Conservation (phyloP, 2,888 invertebrate genomes). For the Artemia sinica region DNA sequence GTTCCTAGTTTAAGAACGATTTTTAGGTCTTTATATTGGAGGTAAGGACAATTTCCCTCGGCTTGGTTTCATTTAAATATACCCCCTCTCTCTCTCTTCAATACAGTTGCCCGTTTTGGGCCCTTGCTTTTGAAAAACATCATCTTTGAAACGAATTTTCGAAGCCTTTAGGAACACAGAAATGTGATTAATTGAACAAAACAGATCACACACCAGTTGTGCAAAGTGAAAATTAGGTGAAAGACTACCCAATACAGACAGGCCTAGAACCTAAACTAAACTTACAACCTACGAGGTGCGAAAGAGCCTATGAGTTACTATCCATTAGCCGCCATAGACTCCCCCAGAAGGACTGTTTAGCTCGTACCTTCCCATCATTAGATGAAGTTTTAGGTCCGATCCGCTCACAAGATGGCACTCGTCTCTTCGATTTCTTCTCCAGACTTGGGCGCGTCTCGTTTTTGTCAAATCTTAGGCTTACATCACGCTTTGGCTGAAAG, state of each 20-base stretch:
- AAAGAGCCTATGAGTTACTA: background rate
- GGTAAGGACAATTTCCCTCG: too few relatives aligned
- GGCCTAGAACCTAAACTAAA: slow-evolving; percentile 14
- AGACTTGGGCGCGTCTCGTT: too few relatives aligned
- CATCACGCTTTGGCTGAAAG: background rate
- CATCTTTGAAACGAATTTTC: too few relatives aligned
- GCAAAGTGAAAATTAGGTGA: slow-evolving; percentile 1
- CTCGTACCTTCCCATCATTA: slow-evolving; percentile 12
- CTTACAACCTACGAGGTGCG: slow-evolving; percentile 13
- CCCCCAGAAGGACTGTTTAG: slow-evolving; percentile 9
- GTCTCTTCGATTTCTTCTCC: background rate
- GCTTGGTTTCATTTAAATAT: too few relatives aligned
- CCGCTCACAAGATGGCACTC: background rate
- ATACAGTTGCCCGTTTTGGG: too few relatives aligned
- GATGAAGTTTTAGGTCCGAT: background rate
- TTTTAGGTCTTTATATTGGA: too few relatives aligned
- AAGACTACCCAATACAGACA: slow-evolving; percentile 7
- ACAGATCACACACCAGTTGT: background rate
- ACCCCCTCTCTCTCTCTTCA: too few relatives aligned
- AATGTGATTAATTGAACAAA: too few relatives aligned
- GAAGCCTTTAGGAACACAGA: too few relatives aligned
- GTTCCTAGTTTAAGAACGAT: too few relatives aligned
- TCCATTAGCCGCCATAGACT: slow-evolving; percentile 11
- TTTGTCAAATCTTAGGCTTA: background rate
- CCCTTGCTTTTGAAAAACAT: too few relatives aligned